Percentiles rank a stretch among this genome's conserved stretches.
These are phyloP conservation scores for Oedothorax gibbosus DNA, from an alignment of 1,140 invertebrate genomes.

Conservation along the genomic window DNA sequence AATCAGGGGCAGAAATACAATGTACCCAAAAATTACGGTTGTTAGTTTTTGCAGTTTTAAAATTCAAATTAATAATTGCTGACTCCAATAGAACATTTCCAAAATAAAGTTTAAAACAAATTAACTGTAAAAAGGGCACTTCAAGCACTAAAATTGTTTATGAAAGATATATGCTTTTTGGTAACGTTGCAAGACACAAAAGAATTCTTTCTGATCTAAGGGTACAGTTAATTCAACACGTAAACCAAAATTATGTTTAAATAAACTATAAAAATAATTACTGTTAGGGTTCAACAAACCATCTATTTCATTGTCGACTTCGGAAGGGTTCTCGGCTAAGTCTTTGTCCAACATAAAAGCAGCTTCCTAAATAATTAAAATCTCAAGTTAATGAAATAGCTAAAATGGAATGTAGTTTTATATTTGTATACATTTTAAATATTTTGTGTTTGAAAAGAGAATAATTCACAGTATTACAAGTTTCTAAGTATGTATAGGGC, in stretches of 20 bases:
- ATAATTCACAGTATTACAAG: no score
- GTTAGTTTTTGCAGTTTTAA: no score
- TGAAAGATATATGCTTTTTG: no score
- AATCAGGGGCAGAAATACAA: no score
- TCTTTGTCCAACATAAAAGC: slow-evolving; percentile 37
- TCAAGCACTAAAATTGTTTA: no score
- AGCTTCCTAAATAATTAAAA: slow-evolving; percentile 15
- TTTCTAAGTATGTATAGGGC: no score
- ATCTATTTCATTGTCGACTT: slow-evolving; percentile 55
- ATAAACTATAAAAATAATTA: slow-evolving; percentile 28
- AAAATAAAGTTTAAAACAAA: no score
- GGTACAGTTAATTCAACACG: background rate
- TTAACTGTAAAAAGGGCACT: no score
- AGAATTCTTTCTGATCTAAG: background rate
- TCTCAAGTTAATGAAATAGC: background rate
- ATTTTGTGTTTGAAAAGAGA: no score
- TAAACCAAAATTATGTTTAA: background rate
- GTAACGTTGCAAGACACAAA: background rate
- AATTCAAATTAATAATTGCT: no score
- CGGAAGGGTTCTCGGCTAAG: slow-evolving; percentile 11
- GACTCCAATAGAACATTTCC: no score
- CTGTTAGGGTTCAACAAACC: slow-evolving; percentile 45
- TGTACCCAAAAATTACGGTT: no score
- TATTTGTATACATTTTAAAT: background rate
- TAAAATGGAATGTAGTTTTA: background rate